Evolutionary conservation across 2,888 invertebrate species (phyloP).

Genomic region (Malacosoma neustria): DNA sequence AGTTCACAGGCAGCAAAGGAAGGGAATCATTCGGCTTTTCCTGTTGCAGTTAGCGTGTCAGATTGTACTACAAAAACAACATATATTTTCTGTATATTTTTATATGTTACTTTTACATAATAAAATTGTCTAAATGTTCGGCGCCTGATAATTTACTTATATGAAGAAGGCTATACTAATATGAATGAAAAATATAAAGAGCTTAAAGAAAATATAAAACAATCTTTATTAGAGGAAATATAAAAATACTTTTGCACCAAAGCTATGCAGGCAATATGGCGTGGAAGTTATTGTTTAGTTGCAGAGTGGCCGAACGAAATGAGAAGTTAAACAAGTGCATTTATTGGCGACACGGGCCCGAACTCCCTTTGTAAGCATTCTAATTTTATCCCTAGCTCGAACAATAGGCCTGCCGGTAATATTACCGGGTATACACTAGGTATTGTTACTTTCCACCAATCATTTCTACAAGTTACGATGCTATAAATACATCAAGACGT

Average conservation of each 20-base stretch:
- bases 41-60: too few species aligned
- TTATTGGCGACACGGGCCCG: constrained; percentile 31
- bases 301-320: constrained; percentile 29
- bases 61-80: too few species aligned
- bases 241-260: constrained; percentile 25
- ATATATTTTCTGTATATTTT: too few species aligned
- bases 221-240: constrained; percentile 22
- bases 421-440: constrained; percentile 45
- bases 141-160: too few species aligned
- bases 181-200: too few species aligned
- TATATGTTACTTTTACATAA: not conserved
- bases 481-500: constrained; percentile 65
- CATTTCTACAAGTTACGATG: constrained; percentile 62
- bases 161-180: too few species aligned
- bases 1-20: too few species aligned
- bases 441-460: constrained; percentile 52
- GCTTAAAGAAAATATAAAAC: constrained; percentile 13
- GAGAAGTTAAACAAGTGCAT: constrained; percentile 50
- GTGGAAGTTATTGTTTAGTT: constrained; percentile 30
- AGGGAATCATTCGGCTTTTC: too few species aligned
- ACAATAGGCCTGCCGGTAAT: constrained; percentile 56
- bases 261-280: constrained; percentile 47
- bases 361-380: constrained; percentile 30
- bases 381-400: constrained; percentile 46
- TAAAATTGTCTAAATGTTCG: not conserved